Percentiles rank a stretch among this genome's conserved stretches.
Conservation (phyloP, 2,113 vertebrate species). For the Sylvia atricapilla region DNA sequence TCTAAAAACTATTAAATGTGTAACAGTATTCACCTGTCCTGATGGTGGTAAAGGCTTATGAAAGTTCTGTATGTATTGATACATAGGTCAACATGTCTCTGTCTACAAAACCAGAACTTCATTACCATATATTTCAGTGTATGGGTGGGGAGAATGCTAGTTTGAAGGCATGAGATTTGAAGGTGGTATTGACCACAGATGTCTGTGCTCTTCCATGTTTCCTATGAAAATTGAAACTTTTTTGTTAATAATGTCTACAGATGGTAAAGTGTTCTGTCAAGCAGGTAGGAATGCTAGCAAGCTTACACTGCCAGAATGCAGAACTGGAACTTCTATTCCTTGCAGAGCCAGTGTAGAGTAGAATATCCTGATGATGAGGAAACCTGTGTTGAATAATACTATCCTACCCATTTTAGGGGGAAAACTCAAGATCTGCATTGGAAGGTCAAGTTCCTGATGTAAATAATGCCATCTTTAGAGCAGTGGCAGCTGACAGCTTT, state of each 20-base stretch:
- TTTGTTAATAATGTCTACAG: not conserved
- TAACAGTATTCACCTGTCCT: not conserved
- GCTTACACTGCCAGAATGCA: not conserved
- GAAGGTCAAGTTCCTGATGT: not conserved
- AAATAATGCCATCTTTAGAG: not conserved
- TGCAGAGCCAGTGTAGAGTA: not conserved
- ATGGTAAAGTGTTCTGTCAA: not conserved
- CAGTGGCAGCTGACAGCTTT: not conserved
- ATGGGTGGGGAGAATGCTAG: not conserved
- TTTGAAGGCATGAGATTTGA: not conserved
- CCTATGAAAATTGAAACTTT: not conserved
- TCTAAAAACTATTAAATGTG: not conserved
- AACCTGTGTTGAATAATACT: not conserved
- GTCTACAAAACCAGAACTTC: not conserved
- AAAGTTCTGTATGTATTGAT: not conserved
- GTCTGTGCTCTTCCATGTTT: not conserved
- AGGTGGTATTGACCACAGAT: not conserved
- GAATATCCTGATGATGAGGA: not conserved
- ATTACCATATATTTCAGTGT: not conserved
- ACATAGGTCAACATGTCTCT: not conserved
- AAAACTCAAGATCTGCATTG: not conserved
- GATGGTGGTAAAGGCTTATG: not conserved
- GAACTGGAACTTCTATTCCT: not conserved
- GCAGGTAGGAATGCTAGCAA: not conserved
- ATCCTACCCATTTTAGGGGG: not conserved